Percentiles rank a stretch among this genome's conserved stretches.
phyloP scores from a whole-genome alignment of 2,888 invertebrate species.

The Sympetrum striolatum region DNA sequence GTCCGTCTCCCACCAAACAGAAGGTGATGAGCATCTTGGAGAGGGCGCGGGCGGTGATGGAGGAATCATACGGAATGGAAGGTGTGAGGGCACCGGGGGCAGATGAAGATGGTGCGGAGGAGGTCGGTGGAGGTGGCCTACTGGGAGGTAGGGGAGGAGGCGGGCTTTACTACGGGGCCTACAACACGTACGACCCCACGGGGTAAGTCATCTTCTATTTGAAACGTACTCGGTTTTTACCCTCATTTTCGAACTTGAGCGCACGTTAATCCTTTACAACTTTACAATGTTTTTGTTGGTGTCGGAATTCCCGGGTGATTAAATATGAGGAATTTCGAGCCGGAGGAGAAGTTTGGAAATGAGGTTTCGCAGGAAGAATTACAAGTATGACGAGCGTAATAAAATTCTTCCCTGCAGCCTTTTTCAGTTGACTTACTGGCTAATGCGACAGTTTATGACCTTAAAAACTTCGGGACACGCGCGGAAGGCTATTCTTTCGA shows the following conservation, averaged over 20 bases:
- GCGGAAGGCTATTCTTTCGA: no score
- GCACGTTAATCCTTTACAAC: background rate
- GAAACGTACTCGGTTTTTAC: background rate
- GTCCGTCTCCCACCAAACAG: constrained; percentile 67
- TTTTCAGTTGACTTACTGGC: no score
- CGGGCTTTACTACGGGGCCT: constrained; percentile 39
- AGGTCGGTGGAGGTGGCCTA: constrained; percentile 14
- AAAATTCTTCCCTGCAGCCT: no score
- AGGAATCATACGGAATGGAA: constrained; percentile 69
- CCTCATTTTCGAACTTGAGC: background rate
- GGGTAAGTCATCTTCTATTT: constrained; percentile 14
- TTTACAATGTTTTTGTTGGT: no score
- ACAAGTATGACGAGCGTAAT: no score
- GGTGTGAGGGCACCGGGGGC: constrained; percentile 29
- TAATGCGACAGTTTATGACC: no score
- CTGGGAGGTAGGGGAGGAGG: constrained; percentile 27
- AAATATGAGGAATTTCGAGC: no score
- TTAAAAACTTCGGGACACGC: no score
- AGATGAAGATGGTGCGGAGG: constrained; percentile 16
- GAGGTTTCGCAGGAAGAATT: no score
- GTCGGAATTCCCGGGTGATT: no score
- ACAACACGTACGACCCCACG: constrained; percentile 45
- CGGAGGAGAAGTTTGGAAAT: no score
- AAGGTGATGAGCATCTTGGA: constrained; percentile 86
- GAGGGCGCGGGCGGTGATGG: constrained; percentile 82